Base-by-base conservation (phyloP, 2,113 vertebrate species). In the Chionodraco myersi region DNA sequence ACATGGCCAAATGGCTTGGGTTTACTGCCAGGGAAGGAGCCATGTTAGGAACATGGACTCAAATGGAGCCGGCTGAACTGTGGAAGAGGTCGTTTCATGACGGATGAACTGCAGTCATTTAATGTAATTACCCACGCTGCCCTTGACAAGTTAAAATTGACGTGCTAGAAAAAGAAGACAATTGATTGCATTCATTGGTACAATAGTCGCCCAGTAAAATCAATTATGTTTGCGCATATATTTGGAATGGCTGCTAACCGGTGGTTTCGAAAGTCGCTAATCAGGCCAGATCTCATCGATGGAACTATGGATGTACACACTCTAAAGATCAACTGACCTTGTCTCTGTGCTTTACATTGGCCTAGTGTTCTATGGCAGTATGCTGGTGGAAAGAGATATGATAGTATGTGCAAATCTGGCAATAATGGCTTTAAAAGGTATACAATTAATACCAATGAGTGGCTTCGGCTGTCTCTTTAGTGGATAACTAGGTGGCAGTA, bases 171-270 rank as follows among this genome's bases (percentile, higher is more conserved):
- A 7, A 74, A 75, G 34, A 61, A 12, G 10, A 61, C 4, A 11
- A 76, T 86, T 23, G 67, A 79, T 72, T 54, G 14, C 44, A 16
- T 18, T 48, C 36, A 48, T 59, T 47, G 34, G 75, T 13, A 68
- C 36, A 65, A 57, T 7, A 10, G 47, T 53, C 3, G 0, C 2
- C 47, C 8, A 10, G 49, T 1, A 6, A 8, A 3, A 11, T 66
- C 76, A 41, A 45, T 65, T 58, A 23, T 4, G 18, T 12, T 16
- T 15, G 48, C 14, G 15, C 10, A 74, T 73, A 10, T 6, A 58
- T 47, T 4, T 61, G 26, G 53, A 41, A 47, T 12, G 36, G 7
- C 36, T 41, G 36, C 36, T 41, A 41, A 41, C 36, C 36, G 36
- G 36, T 41, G 5, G 6, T 41, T 41, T 66, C 60, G 26, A 65